Evolutionary conservation across 2,113 vertebrate species (phyloP), one percentile per base, ranked within the genome.

Genomic region (Tympanuchus pallidicinctus): DNA sequence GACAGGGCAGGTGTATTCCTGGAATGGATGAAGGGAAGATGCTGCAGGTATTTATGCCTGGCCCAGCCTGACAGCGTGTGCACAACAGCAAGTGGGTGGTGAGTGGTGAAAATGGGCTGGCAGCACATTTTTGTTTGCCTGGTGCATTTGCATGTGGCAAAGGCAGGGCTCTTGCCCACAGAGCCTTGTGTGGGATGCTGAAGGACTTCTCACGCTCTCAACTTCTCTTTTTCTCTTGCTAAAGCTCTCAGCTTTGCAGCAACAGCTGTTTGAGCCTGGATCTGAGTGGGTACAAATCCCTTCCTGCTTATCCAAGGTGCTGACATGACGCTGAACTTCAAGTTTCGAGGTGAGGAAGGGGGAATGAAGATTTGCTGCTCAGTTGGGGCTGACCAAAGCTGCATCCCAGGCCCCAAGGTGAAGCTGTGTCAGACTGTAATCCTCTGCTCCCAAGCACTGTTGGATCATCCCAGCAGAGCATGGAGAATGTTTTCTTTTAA

Each of bases 321-420:
- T 15, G 3, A 8, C 6, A 32, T 10, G 75, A 56, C 32, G 4
- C 32, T 27, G 77, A 74, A 60, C 64, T 56, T 7, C 76, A 36
- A 67, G n/a, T 52, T 80, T 59, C 3, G 85, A 86, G 80, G 75
- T 34, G 86, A 91, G 85, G 85, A 76, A 80, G 72, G 82, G 45
- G 59, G 82, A 61, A 45, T 1, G 89, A 17, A 12, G 82, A n/a
- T 61, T 72, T 63, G 78, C 4, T 82, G 64, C 67, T 73, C 15
- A 36, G 86, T 60, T 64, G 70, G 82, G 72, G 79, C 54, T 83
- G 93, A 13, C 56, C 63, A 77, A 91, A 56, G 67, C 45, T 65
- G 27, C 36, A 43, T 54, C 38, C 47, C 14, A 73, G 74, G 75
- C 78, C 91, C 42, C 34, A 1, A 65, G 90, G 90, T 75, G 21